phyloP scores from a whole-genome alignment of 53 echinoderm and acorn worm genomes.

The Holothuria scabra region DNA sequence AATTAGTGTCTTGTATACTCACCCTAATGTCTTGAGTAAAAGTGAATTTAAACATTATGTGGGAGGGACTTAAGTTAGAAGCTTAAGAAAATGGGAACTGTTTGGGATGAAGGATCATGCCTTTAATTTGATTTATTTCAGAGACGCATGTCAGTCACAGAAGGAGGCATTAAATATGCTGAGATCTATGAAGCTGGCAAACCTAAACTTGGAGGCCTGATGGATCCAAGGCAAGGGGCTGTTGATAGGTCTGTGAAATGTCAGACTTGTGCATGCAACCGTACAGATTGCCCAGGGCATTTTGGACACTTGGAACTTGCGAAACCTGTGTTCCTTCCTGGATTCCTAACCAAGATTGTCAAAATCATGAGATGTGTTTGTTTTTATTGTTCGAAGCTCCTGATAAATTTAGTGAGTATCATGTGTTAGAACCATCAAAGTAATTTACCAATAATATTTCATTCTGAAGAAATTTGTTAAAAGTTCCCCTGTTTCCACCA shows the following conservation, averaged over 20 bases:
- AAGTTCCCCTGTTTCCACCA: no score
- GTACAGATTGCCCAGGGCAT: slow-evolving; percentile 95
- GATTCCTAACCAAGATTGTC: slow-evolving; percentile 85
- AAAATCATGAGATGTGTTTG: slow-evolving; percentile 91
- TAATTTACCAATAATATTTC: no score
- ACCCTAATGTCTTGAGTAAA: no score
- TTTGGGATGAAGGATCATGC: no score
- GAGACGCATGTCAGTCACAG: slow-evolving; percentile 93
- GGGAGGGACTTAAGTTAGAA: no score
- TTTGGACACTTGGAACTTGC: slow-evolving; percentile 97
- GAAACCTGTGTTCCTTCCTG: slow-evolving; percentile 96
- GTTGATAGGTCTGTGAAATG: slow-evolving; percentile 83
- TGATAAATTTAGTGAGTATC: slow-evolving; percentile 77
- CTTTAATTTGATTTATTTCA: slow-evolving; percentile 30
- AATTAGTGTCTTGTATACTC: no score
- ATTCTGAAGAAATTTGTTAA: no score
- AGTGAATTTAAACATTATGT: no score
- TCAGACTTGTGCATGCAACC: slow-evolving; percentile 97
- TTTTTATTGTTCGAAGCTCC: slow-evolving; percentile 95
- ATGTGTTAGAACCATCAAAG: no score
- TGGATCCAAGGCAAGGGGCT: slow-evolving; percentile 97
- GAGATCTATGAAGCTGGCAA: slow-evolving; percentile 90
- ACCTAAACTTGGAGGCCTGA: slow-evolving; percentile 95
- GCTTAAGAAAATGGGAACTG: no score
- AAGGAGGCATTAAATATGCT: slow-evolving; percentile 85